A percentile compares a stretch with the other conserved stretches of the same genome.
Evolutionary conservation across 2,888 invertebrate genomes (phyloP).

Genomic region (Trissoscelio sp.): DNA sequence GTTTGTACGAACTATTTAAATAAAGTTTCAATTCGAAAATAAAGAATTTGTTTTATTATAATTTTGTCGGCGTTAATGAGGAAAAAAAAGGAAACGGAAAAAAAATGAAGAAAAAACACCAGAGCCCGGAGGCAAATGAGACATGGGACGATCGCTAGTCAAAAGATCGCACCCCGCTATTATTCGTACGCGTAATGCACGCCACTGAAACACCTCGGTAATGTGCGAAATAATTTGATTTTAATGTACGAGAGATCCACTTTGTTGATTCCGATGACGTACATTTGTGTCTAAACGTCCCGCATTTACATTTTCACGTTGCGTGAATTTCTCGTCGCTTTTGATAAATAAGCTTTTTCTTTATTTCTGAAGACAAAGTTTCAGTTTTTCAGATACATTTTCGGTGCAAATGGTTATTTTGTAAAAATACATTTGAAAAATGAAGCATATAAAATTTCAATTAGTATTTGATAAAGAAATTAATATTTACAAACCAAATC

Average conservation of each 20-base stretch:
- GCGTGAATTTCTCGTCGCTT: too few relatives aligned
- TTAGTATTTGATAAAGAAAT: too few relatives aligned
- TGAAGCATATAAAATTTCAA: too few relatives aligned
- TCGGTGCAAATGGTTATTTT: too few relatives aligned
- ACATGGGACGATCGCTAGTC: conserved; percentile 41
- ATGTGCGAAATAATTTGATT: conserved; percentile 50
- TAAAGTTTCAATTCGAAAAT: conserved; percentile 61
- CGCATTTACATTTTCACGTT: conserved; percentile 42
- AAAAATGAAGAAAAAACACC: conserved; percentile 33
- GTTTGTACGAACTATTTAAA: conserved; percentile 63
- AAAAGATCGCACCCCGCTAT: conserved; percentile 66
- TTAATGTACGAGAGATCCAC: conserved; percentile 41
- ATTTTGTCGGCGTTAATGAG: conserved; percentile 46
- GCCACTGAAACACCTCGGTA: conserved; percentile 29
- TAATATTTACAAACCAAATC: too few relatives aligned
- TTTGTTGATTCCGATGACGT: conserved; percentile 42
- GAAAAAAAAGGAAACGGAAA: conserved; percentile 40
- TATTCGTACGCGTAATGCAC: conserved; percentile 21
- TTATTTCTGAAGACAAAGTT: too few relatives aligned
- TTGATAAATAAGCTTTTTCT: too few relatives aligned
- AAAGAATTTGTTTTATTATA: conserved; percentile 51
- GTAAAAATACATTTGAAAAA: too few relatives aligned
- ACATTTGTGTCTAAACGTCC: conserved; percentile 17
- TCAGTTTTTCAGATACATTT: too few relatives aligned
- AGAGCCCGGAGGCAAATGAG: conserved; percentile 11